A percentile compares a stretch with the other conserved stretches of the same genome.
Evolutionary conservation across 2,113 vertebrate genomes (phyloP).

Genomic region (Triplophysa tibetana): DNA sequence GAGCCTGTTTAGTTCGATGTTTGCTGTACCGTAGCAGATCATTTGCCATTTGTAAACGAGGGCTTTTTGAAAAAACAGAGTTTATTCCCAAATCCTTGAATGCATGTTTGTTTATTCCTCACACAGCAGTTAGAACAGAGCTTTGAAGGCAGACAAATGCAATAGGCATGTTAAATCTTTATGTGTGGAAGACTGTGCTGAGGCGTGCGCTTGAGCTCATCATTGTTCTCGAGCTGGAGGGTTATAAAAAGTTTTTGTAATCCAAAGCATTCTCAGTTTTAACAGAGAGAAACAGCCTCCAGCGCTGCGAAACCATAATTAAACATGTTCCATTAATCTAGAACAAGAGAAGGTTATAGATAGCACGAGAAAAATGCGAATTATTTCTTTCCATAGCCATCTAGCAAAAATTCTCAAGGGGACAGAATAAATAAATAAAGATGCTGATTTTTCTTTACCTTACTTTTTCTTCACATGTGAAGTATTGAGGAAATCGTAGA

Average conservation of each 20-base stretch:
- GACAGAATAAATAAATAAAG: conserved; percentile 28
- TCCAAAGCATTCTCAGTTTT: conserved; percentile 1
- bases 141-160: conserved; percentile 10
- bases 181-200: not conserved
- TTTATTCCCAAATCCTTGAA: conserved; percentile 23
- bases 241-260: conserved; percentile 14
- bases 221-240: not conserved
- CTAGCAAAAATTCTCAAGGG: conserved; percentile 18
- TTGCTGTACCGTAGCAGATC: not conserved
- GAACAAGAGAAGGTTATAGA: conserved; percentile 42
- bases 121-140: not conserved
- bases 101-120: conserved; percentile 18
- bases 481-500: conserved; percentile 37
- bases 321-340: conserved; percentile 46
- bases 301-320: conserved; percentile 29
- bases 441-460: conserved; percentile 1
- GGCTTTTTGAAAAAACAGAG: not conserved
- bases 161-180: conserved; percentile 28
- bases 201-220: not conserved
- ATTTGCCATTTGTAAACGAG: conserved; percentile 1
- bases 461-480: not conserved
- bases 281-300: conserved; percentile 33
- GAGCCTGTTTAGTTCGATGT: conserved; percentile 19
- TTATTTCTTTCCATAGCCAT: conserved; percentile 30
- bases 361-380: conserved; percentile 33